Base-by-base conservation (phyloP, 2,888 invertebrate genomes). In the Chesias legatella region DNA sequence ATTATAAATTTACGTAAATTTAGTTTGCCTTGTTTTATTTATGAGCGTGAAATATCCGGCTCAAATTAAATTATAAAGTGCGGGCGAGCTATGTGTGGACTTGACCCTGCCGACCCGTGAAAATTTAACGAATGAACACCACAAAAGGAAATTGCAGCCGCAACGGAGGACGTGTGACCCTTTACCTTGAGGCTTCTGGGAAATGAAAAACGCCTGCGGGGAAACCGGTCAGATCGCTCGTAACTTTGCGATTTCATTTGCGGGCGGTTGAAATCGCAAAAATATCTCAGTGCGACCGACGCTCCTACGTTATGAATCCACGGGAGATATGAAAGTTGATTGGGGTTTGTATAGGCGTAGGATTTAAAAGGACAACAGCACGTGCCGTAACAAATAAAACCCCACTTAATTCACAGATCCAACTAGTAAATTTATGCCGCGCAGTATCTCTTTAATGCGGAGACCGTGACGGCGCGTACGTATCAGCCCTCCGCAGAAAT, bases 361-460 rank as follows among this genome's bases (percentile, higher is more conserved):
- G 67, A 70, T 72, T 65, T 65, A 61, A 66, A 66, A 64, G 64
- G 63, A 64, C 53, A 63, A 51, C 51, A 63, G 73, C 71, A 72
- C 81, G 83, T 82, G 81, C 79, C 78, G 76, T 63, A 75, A 82
- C 82, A 83, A 85, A 82, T 80, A 82, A 80, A 83, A 79, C 65
- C 78, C 78, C 77, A 81, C 82, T 85, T 85, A 84, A 81, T 85
- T 82, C 77, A 70, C 71, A 74, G 79, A 81, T 80, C 76, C 72
- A 50, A 73, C 69, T 70, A 66, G 71, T 56, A 82, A 85, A 85
- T 85, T 84, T 84, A 84, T 85, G 78, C 83, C 58, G 73, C 73
- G 73, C 76, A 72, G 78, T 78, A 80, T 80, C 81, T 77, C 76
- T 78, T 73, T 84, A 85, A 85, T 85, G 74, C 83, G 64, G 52